phyloP scores from a whole-genome alignment of 2,113 vertebrate genomes.

The Scolopax mira region DNA sequence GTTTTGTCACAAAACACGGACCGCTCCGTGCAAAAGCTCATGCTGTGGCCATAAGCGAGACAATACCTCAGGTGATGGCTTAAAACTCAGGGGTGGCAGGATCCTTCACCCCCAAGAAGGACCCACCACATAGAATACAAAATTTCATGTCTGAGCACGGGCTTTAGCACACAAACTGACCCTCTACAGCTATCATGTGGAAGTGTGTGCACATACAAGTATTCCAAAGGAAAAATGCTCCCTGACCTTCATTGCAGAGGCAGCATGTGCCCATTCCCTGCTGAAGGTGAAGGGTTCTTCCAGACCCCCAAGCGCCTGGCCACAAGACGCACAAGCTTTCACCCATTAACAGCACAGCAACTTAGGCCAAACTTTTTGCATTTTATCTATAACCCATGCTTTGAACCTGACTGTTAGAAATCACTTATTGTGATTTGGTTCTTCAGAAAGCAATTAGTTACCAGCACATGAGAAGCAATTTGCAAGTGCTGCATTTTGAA shows the following conservation, averaged over 20 bases:
- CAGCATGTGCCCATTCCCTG: not conserved
- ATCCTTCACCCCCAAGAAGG: not conserved
- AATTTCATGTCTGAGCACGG: not conserved
- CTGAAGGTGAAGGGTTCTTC: not conserved
- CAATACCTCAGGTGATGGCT: not conserved
- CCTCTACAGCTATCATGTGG: not conserved
- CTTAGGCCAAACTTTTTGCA: not conserved
- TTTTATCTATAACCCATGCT: not conserved
- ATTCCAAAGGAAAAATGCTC: not conserved
- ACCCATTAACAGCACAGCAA: not conserved
- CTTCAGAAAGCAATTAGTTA: not conserved
- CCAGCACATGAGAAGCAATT: not conserved
- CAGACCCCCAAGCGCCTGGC: not conserved
- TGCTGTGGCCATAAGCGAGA: not conserved
- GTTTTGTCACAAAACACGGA: not conserved
- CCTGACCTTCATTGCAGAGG: not conserved
- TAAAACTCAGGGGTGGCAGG: not conserved
- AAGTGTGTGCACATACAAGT: not conserved
- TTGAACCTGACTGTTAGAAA: not conserved
- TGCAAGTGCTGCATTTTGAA: not conserved
- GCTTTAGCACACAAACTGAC: not conserved
- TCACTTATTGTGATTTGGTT: not conserved
- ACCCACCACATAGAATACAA: not conserved
- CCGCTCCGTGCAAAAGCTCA: not conserved
- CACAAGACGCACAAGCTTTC: not conserved